Base-by-base conservation (phyloP, 2,113 vertebrate species). In the Brachypteracias leptosomus region DNA sequence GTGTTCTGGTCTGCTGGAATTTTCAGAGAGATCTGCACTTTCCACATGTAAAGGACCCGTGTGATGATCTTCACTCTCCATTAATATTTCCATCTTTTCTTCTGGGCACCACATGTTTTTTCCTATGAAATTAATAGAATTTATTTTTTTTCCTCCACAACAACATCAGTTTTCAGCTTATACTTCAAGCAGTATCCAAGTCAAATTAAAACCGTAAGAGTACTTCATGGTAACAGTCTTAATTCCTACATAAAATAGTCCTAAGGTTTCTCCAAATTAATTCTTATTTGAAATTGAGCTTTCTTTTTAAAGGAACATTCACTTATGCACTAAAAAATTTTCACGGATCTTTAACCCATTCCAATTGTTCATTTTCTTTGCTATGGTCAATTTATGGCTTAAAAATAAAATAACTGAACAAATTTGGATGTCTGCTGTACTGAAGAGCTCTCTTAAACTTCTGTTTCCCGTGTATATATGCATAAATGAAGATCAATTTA, bases 111-210 rank as follows among this genome's bases (percentile, higher is more conserved):
- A 38, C 59, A 74, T 33, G 52, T 4, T 70, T 96, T 91, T 96
- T 94, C 95, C 98, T 98, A 72, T 15, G 22, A 96, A 94, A 96
- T 93, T 66, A 91, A 97, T 0, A 81, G 33, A 61, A 20, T 2
- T 4, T n/a, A n/a, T n/a, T 16, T 17, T 59, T 80, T 65, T 87
- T 90, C 19, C 14, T 49, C 21, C 29, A 6, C 25, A 67, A n/a
- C 18, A 66, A 44, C 11, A 79, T 31, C 44, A 11, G 26, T 86
- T 86, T 92, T 90, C 55, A 74, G 33, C 35, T 83, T 9, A 35
- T 46, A 88, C 4, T 67, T 91, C 19, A 66, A 74, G 55, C 10
- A 90, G 14, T 26, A 83, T 44, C 79, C n/a, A 58, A 19, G 38
- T 68, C 40, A 79, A 28, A 57, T 91, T 67, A 71, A 95, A 85